Percentiles rank a stretch among this genome's conserved stretches.
Evolutionary conservation across 2,113 vertebrate species (phyloP).

Genomic region (Cercopithecus mona): DNA sequence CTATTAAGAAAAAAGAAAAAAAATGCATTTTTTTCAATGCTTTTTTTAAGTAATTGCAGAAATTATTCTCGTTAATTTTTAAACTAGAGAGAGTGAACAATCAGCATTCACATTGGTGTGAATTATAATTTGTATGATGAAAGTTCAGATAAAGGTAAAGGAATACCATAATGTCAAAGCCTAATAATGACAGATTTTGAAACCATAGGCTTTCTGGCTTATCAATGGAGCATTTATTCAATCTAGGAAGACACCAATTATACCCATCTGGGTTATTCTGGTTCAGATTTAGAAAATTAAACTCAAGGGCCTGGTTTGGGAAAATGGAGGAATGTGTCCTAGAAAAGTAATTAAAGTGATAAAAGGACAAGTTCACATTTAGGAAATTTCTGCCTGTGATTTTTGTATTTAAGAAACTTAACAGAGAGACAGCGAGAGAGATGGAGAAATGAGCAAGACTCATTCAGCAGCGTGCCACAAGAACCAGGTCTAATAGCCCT

Average conservation of each 20-base stretch:
- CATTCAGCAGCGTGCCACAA: background rate
- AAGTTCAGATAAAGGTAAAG: conserved; percentile 1
- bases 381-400: background rate
- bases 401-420: conserved; percentile 26
- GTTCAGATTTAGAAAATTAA: conserved; percentile 30
- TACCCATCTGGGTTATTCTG: background rate
- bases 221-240: background rate
- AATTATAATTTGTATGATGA: conserved; percentile 9
- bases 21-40: background rate
- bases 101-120: background rate
- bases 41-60: conserved; percentile 3
- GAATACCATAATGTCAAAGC: background rate
- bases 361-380: background rate
- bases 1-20: background rate
- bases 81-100: background rate
- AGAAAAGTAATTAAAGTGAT: background rate
- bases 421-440: background rate
- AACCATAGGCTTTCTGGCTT: background rate
- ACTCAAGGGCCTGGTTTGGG: background rate
- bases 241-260: background rate
- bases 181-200: background rate
- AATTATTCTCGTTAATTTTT: background rate
- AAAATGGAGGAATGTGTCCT: background rate
- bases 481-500: background rate
- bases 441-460: background rate